Evolutionary conservation across 2,797 vertebrate genomes (phyloP), one percentile per base, ranked within the genome.

Genomic region (Clarias platycephalus): DNA sequence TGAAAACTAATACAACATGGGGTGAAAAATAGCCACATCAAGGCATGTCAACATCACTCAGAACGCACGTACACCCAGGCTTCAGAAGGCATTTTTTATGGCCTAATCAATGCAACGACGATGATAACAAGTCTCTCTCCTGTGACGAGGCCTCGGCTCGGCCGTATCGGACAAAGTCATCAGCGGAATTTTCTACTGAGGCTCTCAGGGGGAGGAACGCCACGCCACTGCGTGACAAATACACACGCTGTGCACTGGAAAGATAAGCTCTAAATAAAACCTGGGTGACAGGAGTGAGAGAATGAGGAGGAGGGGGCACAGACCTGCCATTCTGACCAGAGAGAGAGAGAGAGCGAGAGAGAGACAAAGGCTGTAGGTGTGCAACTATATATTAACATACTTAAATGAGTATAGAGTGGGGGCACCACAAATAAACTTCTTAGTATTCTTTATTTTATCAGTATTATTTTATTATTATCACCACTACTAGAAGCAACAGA

Each of bases 221-320:
- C 71, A 84, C 80, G 83, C 68, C 60, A 86, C 90, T 91, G 91
- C 94, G 92, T 95, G 94, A 95, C 94, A 93, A 95, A 95, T 91
- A 86, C 92, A 89, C 94, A 92, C 94, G 91, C 92, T 86, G 91
- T 95, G 95, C 93, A 92, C 89, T 90, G 90, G 87, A 22, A 92
- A 95, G 95, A 95, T 95, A 95, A 95, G 94, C 94, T 89, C 90
- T 92, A 93, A 95, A 95, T 95, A 95, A 95, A 94, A 93, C 93
- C 91, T 88, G 91, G 89, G 92, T 95, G 95, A 95, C 94, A 95
- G 94, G 92, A 93, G 93, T 93, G 93, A 95, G 85, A 94, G 94
- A 94, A 95, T 94, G 94, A 85, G 93, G 93, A 94, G 93, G 95
- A 94, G 94, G 94, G 94, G 92, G 93, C 91, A 94, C 93, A 93